A percentile compares a stretch with the other conserved stretches of the same genome.
These are phyloP conservation scores for Dysidea cf. avara DNA, from an alignment of 37 sponge, comb jelly and placozoan genomes.

Conservation along the genomic window DNA sequence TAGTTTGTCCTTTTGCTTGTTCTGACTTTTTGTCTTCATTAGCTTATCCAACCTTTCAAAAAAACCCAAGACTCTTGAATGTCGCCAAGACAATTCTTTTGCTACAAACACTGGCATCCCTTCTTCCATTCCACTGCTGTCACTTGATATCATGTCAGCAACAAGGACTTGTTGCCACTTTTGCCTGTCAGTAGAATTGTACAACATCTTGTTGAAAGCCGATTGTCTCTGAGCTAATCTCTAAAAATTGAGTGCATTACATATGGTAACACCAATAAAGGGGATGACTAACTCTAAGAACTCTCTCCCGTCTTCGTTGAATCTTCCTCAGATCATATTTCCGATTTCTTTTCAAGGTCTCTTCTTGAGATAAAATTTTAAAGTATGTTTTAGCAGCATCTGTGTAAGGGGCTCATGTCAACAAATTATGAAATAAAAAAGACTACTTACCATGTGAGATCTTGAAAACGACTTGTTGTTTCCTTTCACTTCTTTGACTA, in stretches of 20 bases:
- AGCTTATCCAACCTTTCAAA: constrained; percentile 3
- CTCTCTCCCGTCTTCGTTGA: background rate
- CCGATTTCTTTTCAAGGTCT: background rate
- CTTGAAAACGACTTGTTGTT: no score
- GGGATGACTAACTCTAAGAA: background rate
- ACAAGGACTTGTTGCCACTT: constrained; percentile 12
- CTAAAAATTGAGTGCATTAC: no score
- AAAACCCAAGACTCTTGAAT: background rate
- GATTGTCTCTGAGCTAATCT: constrained; percentile 1
- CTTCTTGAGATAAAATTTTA: background rate
- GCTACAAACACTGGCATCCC: background rate
- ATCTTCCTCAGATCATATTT: background rate
- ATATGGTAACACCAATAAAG: no score
- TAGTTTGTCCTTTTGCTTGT: constrained; percentile 11
- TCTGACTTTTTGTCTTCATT: background rate
- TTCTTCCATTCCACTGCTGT: constrained; percentile 13
- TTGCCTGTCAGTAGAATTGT: background rate
- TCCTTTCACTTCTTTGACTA: constrained; percentile 5
- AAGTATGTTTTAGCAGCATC: no score
- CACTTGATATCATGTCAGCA: constrained; percentile 9
- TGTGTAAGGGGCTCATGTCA: background rate
- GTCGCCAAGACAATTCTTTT: constrained; percentile 18
- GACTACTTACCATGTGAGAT: constrained; percentile 12
- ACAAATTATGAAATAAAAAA: background rate
- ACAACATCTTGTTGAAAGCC: background rate